Evolutionary conservation across 2,797 vertebrate species (phyloP).

Genomic region (Silurus lanzhouensis): DNA sequence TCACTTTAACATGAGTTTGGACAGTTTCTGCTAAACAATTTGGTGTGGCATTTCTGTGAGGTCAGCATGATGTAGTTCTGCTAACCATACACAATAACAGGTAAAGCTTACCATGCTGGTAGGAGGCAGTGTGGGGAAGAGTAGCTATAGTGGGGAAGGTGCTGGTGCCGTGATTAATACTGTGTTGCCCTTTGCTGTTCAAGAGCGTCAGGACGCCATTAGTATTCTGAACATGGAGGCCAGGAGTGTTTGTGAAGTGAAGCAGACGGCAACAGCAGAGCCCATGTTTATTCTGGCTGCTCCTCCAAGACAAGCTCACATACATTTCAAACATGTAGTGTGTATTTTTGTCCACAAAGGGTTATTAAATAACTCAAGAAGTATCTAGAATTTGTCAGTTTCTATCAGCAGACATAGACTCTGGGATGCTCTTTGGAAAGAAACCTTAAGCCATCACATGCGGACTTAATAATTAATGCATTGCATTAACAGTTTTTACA

Average conservation of each 20-base stretch:
- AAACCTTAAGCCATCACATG: background rate
- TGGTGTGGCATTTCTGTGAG: background rate
- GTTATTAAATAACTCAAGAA: slow-evolving; percentile 39
- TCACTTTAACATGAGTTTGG: background rate
- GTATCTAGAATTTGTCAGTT: slow-evolving; percentile 8
- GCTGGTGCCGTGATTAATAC: slow-evolving; percentile 74
- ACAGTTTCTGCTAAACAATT: background rate
- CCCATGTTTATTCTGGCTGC: slow-evolving; percentile 48
- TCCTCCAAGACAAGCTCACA: slow-evolving; percentile 31
- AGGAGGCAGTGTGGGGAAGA: slow-evolving; percentile 14
- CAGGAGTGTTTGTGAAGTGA: slow-evolving; percentile 55
- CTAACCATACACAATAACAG: slow-evolving; percentile 13
- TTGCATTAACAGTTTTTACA: slow-evolving; percentile 3
- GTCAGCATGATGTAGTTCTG: slow-evolving; percentile 21
- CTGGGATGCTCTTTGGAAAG: background rate
- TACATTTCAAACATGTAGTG: slow-evolving; percentile 25
- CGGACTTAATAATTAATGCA: background rate
- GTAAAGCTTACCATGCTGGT: background rate
- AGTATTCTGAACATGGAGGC: slow-evolving; percentile 70
- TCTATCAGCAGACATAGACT: background rate
- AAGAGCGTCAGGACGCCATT: slow-evolving; percentile 68
- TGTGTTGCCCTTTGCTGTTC: slow-evolving; percentile 77
- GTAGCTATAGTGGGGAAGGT: slow-evolving; percentile 46
- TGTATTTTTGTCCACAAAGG: slow-evolving; percentile 25
- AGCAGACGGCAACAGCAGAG: slow-evolving; percentile 50